A percentile compares a stretch with the other conserved stretches of the same genome.
These are phyloP conservation scores for Branchellion lobata DNA, from an alignment of 2,888 invertebrate genomes.

Conservation along the genomic window DNA sequence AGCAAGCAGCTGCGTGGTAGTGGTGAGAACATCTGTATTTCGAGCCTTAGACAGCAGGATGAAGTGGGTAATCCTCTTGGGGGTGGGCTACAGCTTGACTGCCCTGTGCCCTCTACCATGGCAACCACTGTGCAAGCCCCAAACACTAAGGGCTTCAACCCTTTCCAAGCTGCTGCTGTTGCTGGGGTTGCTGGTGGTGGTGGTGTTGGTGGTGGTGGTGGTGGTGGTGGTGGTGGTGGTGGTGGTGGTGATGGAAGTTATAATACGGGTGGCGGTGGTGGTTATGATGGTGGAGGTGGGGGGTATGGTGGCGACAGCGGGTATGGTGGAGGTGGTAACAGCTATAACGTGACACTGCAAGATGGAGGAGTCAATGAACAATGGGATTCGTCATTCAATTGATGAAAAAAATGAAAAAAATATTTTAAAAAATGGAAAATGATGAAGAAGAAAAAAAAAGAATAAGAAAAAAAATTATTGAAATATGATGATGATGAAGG, in stretches of 20 bases:
- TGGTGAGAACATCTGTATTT: background rate
- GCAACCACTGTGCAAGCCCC: slow-evolving; percentile 17
- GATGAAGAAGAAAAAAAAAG: no score
- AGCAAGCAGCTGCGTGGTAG: slow-evolving; percentile 37
- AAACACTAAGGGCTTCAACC: background rate
- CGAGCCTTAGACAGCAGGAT: background rate
- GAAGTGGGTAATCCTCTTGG: background rate
- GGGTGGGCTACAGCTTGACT: slow-evolving; percentile 11
- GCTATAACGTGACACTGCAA: no score
- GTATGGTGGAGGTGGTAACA: background rate
- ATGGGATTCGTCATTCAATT: no score
- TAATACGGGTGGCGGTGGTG: background rate
- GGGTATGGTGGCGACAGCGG: background rate
- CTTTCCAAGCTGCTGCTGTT: background rate
- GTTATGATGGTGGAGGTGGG: background rate
- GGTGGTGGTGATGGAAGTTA: background rate
- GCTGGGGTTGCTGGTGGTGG: background rate
- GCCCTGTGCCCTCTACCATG: slow-evolving; percentile 35
- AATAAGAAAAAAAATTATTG: no score
- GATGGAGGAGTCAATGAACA: background rate
- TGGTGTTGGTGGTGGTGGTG: background rate
- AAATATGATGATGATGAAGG: no score
- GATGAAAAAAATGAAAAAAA: no score
- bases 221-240: background rate
- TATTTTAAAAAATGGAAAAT: no score